Conservation (phyloP, 2,113 vertebrate genomes). For the Syngnathus scovelli region DNA sequence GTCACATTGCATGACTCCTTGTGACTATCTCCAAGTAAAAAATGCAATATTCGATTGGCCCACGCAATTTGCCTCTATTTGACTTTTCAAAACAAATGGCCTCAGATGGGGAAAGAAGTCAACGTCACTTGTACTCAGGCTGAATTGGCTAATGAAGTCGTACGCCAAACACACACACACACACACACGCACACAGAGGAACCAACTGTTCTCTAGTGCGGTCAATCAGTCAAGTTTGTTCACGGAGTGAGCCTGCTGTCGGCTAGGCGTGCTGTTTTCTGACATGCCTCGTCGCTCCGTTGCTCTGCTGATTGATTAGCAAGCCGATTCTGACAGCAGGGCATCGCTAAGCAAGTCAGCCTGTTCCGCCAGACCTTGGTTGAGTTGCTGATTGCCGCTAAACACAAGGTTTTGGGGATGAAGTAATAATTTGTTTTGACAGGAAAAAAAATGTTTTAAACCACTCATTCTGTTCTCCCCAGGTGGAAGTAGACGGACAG, state of each 20-base stretch:
- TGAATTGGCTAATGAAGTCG: not conserved
- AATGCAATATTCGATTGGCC: too few relatives aligned
- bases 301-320: slow-evolving; percentile 64
- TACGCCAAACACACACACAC: not conserved
- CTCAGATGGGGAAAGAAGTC: not conserved
- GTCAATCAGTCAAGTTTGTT: slow-evolving; percentile 50
- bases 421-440: slow-evolving; percentile 10
- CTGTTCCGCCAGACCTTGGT: slow-evolving; percentile 30
- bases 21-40: too few relatives aligned
- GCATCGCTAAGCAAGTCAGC: slow-evolving; percentile 52
- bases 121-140: not conserved
- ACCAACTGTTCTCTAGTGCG: slow-evolving; percentile 23
- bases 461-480: not conserved
- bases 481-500: slow-evolving; percentile 99
- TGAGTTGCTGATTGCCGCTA: slow-evolving; percentile 32
- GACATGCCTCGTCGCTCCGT: slow-evolving; percentile 56
- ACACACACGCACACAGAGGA: slow-evolving; percentile 15
- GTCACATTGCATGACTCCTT: too few relatives aligned
- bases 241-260: slow-evolving; percentile 31
- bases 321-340: slow-evolving; percentile 50
- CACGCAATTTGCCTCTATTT: too few relatives aligned
- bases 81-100: not conserved
- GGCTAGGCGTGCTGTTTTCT: slow-evolving; percentile 52
- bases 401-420: slow-evolving; percentile 9
- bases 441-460: not conserved